These are phyloP conservation scores for Xenopus laevis DNA, from an alignment of 2,113 vertebrate species.

Conservation along the genomic window DNA sequence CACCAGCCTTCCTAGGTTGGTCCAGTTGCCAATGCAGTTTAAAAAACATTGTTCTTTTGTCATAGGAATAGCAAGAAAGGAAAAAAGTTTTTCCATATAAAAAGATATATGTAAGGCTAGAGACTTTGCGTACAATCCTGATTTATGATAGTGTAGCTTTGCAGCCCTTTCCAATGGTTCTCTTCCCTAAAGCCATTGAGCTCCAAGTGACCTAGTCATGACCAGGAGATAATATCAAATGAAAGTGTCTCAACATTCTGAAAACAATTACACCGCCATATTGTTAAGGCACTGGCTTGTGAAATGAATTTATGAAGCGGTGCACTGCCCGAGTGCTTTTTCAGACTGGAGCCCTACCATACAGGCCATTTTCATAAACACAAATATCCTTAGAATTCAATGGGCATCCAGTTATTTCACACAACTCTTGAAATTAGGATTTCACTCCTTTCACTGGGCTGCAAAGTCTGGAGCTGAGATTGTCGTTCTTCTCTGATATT, in stretches of 20 bases:
- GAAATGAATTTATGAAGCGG: constrained; percentile 35
- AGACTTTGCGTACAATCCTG: no score
- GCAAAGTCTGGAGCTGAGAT: not conserved
- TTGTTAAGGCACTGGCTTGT: constrained; percentile 38
- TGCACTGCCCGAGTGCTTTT: constrained; percentile 14
- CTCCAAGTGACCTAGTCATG: constrained; percentile 1
- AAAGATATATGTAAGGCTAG: no score
- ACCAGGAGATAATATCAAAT: not conserved
- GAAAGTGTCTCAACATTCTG: constrained; percentile 15
- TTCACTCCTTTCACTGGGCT: not conserved
- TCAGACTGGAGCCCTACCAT: not conserved
- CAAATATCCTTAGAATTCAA: constrained; percentile 21
- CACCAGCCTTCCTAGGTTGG: no score
- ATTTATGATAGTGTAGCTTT: no score
- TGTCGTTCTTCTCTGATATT: constrained; percentile 11
- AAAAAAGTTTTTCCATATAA: no score
- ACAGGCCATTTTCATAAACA: constrained; percentile 9
- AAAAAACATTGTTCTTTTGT: no score
- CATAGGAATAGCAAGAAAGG: no score
- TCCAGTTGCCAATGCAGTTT: no score
- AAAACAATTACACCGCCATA: constrained; percentile 34
- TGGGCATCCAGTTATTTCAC: constrained; percentile 1
- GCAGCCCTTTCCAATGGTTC: not conserved
- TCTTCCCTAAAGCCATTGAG: not conserved
- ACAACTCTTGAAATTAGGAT: not conserved